Base-by-base conservation (phyloP, 2,888 invertebrate species). In the Caenorhabditis uteleia region DNA sequence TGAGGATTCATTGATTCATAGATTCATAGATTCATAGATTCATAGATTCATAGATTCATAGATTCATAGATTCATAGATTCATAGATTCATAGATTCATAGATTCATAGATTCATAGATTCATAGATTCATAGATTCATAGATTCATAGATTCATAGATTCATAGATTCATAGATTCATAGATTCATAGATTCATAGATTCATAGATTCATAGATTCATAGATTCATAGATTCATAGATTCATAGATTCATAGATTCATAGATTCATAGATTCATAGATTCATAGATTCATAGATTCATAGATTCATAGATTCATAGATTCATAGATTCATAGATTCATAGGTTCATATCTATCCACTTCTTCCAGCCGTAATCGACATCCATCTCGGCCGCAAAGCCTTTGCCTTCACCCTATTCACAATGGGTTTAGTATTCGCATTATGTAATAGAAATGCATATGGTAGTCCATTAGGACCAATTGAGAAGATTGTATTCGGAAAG, bases 351-450 rank as follows among this genome's bases (percentile, higher is more conserved):
- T 34, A 20, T 42, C 26, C 10, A 25, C n/a, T 3, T 6, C 21
- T 60, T 70, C 20, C 54, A 71, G 71, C 65, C 14, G 68, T 71
- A 8, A 67, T 72, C 49, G 54, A 59, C 29, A 66, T 69, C 7
- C 46, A 72, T 33, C 51, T 62, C 27, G 72, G 72, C 8, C 51
- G 62, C 21, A 44, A 58, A 21, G 64, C 64, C 27, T 72, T 69
- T 38, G 68, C 68, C 38, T 31, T 72, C 47, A 64, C 64, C 36
- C 50, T 56, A 14, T 51, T 59, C 27, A 46, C 56, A 23, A 51
- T 66, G 44, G 72, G 72, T 23, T 51, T 64, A 12, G 43, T 68
- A 6, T 72, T 67, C 38, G 68, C 62, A 6, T 42, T 59, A 5
- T 54, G 59, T 21, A 66, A 56, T 20, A n/a, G 72, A 43, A 62